Evolutionary conservation across 1,140 invertebrate species (phyloP), one percentile per base, ranked within the genome.

Genomic region (Zaprionus gabonicus): DNA sequence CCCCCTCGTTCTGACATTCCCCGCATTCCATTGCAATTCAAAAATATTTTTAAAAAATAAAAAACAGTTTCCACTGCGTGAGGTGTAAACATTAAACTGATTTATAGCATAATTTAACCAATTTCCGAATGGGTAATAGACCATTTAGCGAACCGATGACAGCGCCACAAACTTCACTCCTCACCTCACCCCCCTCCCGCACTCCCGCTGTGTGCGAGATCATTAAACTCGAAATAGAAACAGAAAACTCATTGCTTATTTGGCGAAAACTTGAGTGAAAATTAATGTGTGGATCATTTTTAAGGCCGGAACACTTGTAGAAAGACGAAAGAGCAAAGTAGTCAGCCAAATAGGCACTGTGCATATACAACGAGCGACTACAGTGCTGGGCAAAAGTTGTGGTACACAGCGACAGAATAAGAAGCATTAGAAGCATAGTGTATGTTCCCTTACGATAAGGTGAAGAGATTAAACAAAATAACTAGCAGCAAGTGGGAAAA

Each of bases 81-180:
- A 51, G 34, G 53, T 64, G 80, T 77, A 71, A 71, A 66, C 63
- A 53, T 83, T 58, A 73, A 82, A 76, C 57, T 88, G 78, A 87
- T 88, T 88, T 83, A 87, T 88, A 49, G 74, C 71, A 84, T 88
- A 88, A 88, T 87, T 78, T 72, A 71, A 65, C 17, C 81, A 64
- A 75, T 57, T 77, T 57, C 51, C 46, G 55, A 87, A 41, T 71
- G 58, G 15, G 59, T 76, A 76, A 69, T 75, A 34, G 56, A 36
- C 81, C 66, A 90, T 90, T 88, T 74, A 70, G 67, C 23, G n/a
- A 59, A 72, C 81, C 78, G 85, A 72, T 71, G 81, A 90, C 69
- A 90, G 74, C 49, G 71, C 65, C 71, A 68, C 57, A 60, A 71
- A 55, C 53, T 20, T 44, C 63, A 13, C 7, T 38, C 27, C 15